Base-by-base conservation (phyloP, 2,113 vertebrate genomes). In the Reinhardtius hippoglossoides region DNA sequence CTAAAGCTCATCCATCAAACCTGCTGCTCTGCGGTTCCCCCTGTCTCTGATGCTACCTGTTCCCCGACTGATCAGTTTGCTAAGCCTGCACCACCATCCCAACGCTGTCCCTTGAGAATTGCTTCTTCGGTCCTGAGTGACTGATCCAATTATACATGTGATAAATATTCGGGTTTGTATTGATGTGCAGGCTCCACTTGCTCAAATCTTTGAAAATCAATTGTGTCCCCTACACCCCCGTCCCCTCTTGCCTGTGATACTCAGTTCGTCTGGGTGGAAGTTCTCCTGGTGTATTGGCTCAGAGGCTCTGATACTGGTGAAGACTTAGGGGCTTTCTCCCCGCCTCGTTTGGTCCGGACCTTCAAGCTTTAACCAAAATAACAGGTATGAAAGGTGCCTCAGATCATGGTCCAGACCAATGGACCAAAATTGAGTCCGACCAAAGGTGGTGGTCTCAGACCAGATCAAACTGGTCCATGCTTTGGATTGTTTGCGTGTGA, bases 241-340 rank as follows among this genome's bases (percentile, higher is more conserved):
- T 76, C 83, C 72, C 42, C 59, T 78, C 57, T 40, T 60, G 87
- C 86, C 75, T 67, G 21, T 66, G 83, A 88, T 44, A 59, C 80
- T 82, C 31, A 7, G 31, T 31, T 31, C 72, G 78, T 89, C 87
- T 82, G 70, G 31, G 5, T 31, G 31, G 61, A 77, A 64, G 75
- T 88, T 88, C 83, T 89, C 89, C 90, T 88, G 84, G 84, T 87
- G 89, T 88, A 20, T 80, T 92, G 87, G 92, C 89, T 87, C 56
- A 56, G 70, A 84, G 59, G 60, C 5, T 8, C 61, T 71, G 10
- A 84, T 20, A 55, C 16, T 50, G 5, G 14, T 8, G 20, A n/a
- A 61, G 71, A 66, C 77, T 87, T 31, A 7, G 31, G 1, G 6
- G 31, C 5, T 27, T 27, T 27, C 27, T 27, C 5, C 5, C 27